Evolutionary conservation across 2,113 vertebrate species (phyloP).

Genomic region (Danio rerio): GRCz12tu NC_133200.1:12020501-12021000

Average conservation of each 20-base stretch:
- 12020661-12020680: conserved; percentile 19
- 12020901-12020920: too few relatives aligned
- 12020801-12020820: background rate
- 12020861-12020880: too few relatives aligned
- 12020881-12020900: too few relatives aligned
- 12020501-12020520: conserved; percentile 28
- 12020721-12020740: background rate
- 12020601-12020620: background rate
- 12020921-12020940: too few relatives aligned
- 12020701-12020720: conserved; percentile 9
- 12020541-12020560: background rate
- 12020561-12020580: background rate
- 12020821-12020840: background rate
- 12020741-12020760: background rate
- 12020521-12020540: conserved; percentile 1
- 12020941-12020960: too few relatives aligned
- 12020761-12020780: background rate
- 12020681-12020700: conserved; percentile 19
- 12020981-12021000: too few relatives aligned
- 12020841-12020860: background rate
- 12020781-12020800: background rate
- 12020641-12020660: conserved; percentile 1
- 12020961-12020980: too few relatives aligned
- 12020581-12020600: background rate
- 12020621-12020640: conserved; percentile 22